These are phyloP conservation scores for Mesochorus sp. DNA, from an alignment of 2,888 invertebrate genomes.

Conservation along the genomic window DNA sequence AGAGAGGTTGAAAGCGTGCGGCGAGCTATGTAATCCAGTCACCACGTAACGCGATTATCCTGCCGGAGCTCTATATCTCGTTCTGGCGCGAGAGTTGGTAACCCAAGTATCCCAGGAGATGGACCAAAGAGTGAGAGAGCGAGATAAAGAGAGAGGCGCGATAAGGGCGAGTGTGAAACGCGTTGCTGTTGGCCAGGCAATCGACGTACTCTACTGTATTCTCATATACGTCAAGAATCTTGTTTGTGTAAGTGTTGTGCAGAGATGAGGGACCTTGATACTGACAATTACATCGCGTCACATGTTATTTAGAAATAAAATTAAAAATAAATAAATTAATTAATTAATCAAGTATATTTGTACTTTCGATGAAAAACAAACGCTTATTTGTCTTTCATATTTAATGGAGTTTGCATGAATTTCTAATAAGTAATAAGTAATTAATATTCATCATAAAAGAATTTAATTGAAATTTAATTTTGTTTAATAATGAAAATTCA, in stretches of 20 bases:
- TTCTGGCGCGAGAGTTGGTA: constrained; percentile 63
- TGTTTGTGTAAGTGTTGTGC: neutral
- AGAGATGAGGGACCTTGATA: neutral
- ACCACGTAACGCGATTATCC: constrained; percentile 79
- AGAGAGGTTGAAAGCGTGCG: constrained; percentile 72
- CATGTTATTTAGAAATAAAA: no score
- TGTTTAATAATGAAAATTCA: no score
- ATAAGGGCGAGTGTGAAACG: constrained; percentile 45
- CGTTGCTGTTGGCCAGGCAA: constrained; percentile 37
- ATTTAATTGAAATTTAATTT: no score
- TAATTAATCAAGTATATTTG: no score
- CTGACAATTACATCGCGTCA: neutral
- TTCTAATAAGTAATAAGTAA: no score
- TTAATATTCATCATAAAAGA: no score
- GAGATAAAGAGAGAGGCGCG: constrained; percentile 6
- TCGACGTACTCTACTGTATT: constrained; percentile 33
- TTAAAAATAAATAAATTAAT: no score
- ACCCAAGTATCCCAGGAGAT: constrained; percentile 70
- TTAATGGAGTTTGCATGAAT: no score
- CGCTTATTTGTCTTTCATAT: no score
- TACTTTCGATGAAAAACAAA: no score
- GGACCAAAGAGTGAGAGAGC: constrained; percentile 49
- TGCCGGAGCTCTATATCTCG: constrained; percentile 61
- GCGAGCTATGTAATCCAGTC: constrained; percentile 79
- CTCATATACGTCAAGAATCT: neutral